Conservation (phyloP, 1,140 invertebrate genomes). For the Drosophila yakuba region DNA sequence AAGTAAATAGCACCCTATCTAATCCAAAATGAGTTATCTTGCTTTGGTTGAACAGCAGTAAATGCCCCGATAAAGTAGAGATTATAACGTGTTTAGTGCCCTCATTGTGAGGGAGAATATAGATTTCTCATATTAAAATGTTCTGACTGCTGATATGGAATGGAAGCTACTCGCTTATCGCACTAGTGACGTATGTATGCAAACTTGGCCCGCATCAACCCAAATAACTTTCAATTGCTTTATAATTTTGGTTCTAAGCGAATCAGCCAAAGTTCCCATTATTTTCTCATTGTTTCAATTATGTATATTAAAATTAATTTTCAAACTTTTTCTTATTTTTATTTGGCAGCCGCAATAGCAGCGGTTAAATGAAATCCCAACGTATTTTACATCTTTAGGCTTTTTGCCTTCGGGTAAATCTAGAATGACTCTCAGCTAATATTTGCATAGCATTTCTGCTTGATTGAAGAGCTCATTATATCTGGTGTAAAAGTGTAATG, state of each 20-base stretch:
- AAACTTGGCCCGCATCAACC: slow-evolving; percentile 7
- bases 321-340: slow-evolving; percentile 11
- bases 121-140: slow-evolving; percentile 47
- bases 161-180: slow-evolving; percentile 20
- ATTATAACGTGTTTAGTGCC: slow-evolving; percentile 38
- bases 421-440: slow-evolving; percentile 28
- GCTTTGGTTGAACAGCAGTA: neutral
- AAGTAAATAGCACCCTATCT: slow-evolving; percentile 27
- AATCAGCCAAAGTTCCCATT: neutral
- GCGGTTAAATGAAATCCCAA: slow-evolving; percentile 11
- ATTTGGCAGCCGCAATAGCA: slow-evolving; percentile 1
- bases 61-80: slow-evolving; percentile 39
- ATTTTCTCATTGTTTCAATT: slow-evolving; percentile 12
- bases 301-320: slow-evolving; percentile 32
- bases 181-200: slow-evolving; percentile 27
- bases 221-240: slow-evolving; percentile 26
- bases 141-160: slow-evolving; percentile 4
- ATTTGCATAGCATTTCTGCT: slow-evolving; percentile 29
- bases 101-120: slow-evolving; percentile 25
- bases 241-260: slow-evolving; percentile 14
- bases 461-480: slow-evolving; percentile 41
- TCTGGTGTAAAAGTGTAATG: neutral
- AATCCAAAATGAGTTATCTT: slow-evolving; percentile 39
- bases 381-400: slow-evolving; percentile 17
- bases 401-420: neutral